Evolutionary conservation across 2,888 invertebrate genomes (phyloP), one percentile per base, ranked within the genome.

Genomic region (Eristalis pertinax): DNA sequence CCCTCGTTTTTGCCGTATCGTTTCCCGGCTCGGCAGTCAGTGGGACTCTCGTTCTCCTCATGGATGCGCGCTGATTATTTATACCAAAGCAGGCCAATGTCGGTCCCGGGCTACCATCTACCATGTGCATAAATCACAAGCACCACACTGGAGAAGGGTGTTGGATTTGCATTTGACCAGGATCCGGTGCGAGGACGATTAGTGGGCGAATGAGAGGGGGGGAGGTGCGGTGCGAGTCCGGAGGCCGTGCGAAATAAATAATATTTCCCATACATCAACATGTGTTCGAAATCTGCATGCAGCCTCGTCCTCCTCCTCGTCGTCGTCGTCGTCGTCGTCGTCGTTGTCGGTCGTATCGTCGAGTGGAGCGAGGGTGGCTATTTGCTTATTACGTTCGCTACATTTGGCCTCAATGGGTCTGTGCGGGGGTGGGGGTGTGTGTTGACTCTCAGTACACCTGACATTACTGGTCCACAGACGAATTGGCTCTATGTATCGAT

Each of bases 41-140:
- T 24, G 26, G 26, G 26, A 79, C 41, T 82, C 64, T 43, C 60
- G 62, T 74, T 41, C 38, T 62, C 67, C 69, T 65, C 67, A 78
- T 80, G 84, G 87, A 87, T 87, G 87, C 79, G 80, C 79, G 64
- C 76, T 84, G 87, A 84, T 87, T 87, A 87, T 80, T 87, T 84
- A 87, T 87, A 76, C 84, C 68, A 50, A 83, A 83, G 70, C 77
- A 69, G 65, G 78, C 85, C 56, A 82, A 70, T 74, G 82, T 64
- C 83, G 86, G 84, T 79, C 83, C 79, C 72, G 68, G 79, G 70
- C 86, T 76, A 72, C 83, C 78, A 84, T 87, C 72, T 69, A 87
- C 84, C 79, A 84, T 75, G 73, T 80, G 72, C 79, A 87, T 87
- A 87, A 87, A 87, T 87, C 87, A 87, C 84, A 68, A 63, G 72